These are phyloP conservation scores for Etheostoma perlongum DNA, from an alignment of 2,797 vertebrate genomes.

Conservation along the genomic window DNA sequence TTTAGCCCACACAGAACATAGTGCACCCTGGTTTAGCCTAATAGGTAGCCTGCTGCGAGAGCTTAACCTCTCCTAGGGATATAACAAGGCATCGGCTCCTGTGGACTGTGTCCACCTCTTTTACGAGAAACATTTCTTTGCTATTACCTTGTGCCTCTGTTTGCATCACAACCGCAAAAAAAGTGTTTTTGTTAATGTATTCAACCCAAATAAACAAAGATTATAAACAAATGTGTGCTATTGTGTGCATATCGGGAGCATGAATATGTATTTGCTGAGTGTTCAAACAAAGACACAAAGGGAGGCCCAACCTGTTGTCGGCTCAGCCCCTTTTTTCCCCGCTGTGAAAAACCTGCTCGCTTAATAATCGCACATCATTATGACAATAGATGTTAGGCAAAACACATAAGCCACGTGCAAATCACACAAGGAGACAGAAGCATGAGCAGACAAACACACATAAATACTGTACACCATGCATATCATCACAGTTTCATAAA, in stretches of 20 bases:
- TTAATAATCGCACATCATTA: constrained; percentile 81
- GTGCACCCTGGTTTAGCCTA: constrained; percentile 69
- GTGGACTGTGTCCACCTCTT: constrained; percentile 56
- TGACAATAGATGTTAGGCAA: constrained; percentile 79
- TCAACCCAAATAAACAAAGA: constrained; percentile 73
- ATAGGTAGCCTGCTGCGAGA: constrained; percentile 69
- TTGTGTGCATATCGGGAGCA: constrained; percentile 70
- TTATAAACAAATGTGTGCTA: constrained; percentile 67
- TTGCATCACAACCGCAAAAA: constrained; percentile 25
- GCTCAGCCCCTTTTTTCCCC: constrained; percentile 73
- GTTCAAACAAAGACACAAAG: constrained; percentile 77
- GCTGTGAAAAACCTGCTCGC: constrained; percentile 78
- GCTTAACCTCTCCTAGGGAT: constrained; percentile 73
- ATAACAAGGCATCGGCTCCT: constrained; percentile 71
- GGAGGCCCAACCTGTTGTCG: constrained; percentile 79
- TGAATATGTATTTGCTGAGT: constrained; percentile 78
- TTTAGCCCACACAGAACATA: constrained; percentile 73
- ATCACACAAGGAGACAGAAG: constrained; percentile 54
- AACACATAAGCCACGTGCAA: constrained; percentile 68
- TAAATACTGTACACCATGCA: constrained; percentile 54
- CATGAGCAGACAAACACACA: constrained; percentile 42
- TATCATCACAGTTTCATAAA: constrained; percentile 34
- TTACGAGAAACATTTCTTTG: constrained; percentile 37
- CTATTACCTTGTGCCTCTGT: constrained; percentile 27
- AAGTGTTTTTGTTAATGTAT: constrained; percentile 53